Evolutionary conservation across 2,888 invertebrate genomes (phyloP).

Genomic region (Lissocephala sabroskyi): DNA sequence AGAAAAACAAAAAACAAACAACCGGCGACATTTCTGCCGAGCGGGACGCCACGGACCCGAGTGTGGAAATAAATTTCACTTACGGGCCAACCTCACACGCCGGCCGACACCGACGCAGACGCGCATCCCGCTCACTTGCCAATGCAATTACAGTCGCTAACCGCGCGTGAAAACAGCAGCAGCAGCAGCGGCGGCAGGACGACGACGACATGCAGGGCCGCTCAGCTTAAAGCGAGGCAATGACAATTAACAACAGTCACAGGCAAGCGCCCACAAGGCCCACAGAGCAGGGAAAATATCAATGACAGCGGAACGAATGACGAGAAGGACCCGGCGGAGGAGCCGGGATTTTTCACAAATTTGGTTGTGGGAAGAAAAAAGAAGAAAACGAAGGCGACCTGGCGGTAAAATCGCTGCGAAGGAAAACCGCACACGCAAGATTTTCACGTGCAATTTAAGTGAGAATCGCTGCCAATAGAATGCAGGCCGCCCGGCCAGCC

Average conservation of each 20-base stretch:
- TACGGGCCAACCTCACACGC: slow-evolving; percentile 21
- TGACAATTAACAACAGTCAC: slow-evolving; percentile 46
- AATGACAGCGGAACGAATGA: slow-evolving; percentile 49
- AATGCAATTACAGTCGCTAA: slow-evolving; percentile 61
- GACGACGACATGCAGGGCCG: slow-evolving; percentile 10
- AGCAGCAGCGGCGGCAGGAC: slow-evolving; percentile 17
- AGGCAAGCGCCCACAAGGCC: slow-evolving; percentile 20
- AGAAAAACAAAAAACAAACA: too few relatives aligned
- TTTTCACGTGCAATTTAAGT: slow-evolving; percentile 49
- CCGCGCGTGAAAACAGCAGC: slow-evolving; percentile 55
- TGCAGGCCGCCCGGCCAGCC: slow-evolving; percentile 26
- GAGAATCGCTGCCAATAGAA: slow-evolving; percentile 47
- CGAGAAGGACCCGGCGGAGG: too few relatives aligned
- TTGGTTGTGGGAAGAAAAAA: too few relatives aligned
- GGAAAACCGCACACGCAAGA: slow-evolving; percentile 31
- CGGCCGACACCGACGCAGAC: slow-evolving; percentile 10
- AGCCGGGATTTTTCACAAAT: slow-evolving; percentile 36
- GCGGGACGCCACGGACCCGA: too few relatives aligned
- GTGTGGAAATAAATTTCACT: slow-evolving; percentile 61
- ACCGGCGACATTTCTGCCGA: too few relatives aligned
- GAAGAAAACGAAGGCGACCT: too few relatives aligned
- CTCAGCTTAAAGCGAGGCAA: slow-evolving; percentile 48
- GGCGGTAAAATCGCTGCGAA: too few relatives aligned
- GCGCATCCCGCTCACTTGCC: slow-evolving; percentile 52
- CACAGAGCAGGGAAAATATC: slow-evolving; percentile 28